Conservation (phyloP, 2,113 vertebrate species). For the Natator depressus region DNA sequence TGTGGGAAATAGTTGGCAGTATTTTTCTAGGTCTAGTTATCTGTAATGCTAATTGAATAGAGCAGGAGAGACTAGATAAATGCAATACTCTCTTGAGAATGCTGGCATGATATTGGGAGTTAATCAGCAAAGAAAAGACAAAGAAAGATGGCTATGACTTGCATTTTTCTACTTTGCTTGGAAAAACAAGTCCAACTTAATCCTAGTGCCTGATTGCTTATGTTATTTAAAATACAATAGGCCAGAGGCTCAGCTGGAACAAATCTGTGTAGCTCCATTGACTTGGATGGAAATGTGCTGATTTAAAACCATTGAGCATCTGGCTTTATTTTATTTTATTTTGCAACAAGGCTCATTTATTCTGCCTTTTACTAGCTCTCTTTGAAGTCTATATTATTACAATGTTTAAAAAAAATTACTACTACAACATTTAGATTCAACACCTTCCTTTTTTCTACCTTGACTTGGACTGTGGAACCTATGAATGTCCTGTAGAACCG, state of each 20-base stretch:
- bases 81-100: not conserved
- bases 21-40: not conserved
- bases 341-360: not conserved
- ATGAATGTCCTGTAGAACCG: not conserved
- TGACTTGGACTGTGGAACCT: not conserved
- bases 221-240: not conserved
- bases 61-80: not conserved
- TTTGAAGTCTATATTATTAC: not conserved
- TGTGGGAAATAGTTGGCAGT: not conserved
- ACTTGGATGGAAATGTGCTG: not conserved
- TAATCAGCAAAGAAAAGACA: not conserved
- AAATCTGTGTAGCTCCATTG: not conserved
- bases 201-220: rapidly evolving
- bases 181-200: not conserved
- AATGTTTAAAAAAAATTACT: rapidly evolving
- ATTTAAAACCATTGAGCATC: not conserved
- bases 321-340: not conserved
- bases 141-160: not conserved
- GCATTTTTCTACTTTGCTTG: not conserved
- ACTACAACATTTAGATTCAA: not conserved
- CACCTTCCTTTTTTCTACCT: not conserved
- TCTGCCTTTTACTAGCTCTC: not conserved
- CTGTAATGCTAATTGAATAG: not conserved
- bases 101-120: not conserved
- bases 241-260: not conserved